Evolutionary conservation across 2,888 invertebrate genomes (phyloP).

Genomic region (Lasius fuliginosus): DNA sequence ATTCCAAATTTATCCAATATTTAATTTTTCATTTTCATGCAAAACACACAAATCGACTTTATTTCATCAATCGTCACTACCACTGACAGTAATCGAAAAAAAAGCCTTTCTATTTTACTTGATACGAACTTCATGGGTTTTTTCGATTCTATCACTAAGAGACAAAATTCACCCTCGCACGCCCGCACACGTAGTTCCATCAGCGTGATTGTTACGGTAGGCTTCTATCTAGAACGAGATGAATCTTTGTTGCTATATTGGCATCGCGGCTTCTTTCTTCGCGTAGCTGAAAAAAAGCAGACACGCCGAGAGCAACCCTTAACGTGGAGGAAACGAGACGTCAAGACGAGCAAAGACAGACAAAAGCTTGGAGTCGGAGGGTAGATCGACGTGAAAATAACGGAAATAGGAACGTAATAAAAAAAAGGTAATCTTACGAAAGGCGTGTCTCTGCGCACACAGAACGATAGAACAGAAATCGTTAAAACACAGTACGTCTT

Average conservation of each 20-base stretch:
- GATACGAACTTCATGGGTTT: constrained; percentile 51
- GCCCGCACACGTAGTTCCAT: constrained; percentile 47
- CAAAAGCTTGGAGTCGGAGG: constrained; percentile 59
- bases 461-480: constrained; percentile 29
- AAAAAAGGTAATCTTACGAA: constrained; percentile 29
- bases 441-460: not conserved
- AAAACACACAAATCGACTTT: constrained; percentile 21
- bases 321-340: constrained; percentile 60
- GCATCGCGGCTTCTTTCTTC: constrained; percentile 57
- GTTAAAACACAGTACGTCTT: not conserved
- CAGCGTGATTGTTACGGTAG: constrained; percentile 58
- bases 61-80: constrained; percentile 34
- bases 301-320: constrained; percentile 54
- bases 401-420: constrained; percentile 46
- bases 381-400: constrained; percentile 64
- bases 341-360: constrained; percentile 61
- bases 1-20: not conserved
- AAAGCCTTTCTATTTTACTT: constrained; percentile 37
- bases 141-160: constrained; percentile 47
- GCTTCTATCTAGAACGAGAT: constrained; percentile 34
- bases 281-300: constrained; percentile 47
- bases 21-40: not conserved
- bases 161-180: constrained; percentile 47
- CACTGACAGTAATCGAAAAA: constrained; percentile 43
- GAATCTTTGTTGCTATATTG: constrained; percentile 55